Conservation (phyloP, 2,113 vertebrate species). For the Archilochus colubris region DNA sequence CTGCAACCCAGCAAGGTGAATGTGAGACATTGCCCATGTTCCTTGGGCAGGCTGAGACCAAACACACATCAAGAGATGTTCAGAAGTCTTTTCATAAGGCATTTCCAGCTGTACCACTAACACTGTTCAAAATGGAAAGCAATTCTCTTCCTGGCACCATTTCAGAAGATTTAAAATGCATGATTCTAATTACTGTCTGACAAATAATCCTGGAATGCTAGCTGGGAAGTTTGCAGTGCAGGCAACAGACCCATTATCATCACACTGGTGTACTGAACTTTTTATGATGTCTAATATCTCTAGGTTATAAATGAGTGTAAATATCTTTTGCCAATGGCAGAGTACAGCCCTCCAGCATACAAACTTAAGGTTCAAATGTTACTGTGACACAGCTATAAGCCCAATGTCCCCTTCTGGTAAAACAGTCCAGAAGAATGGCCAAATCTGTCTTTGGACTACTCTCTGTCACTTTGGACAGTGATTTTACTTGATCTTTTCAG, state of each 20-base stretch:
- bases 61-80: constrained; percentile 60
- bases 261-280: constrained; percentile 63
- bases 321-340: not conserved
- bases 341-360: not conserved
- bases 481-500: not conserved
- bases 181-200: constrained; percentile 71
- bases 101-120: constrained; percentile 62
- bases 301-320: constrained; percentile 26
- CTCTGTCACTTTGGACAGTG: not conserved
- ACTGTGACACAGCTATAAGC: not conserved
- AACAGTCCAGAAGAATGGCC: not conserved
- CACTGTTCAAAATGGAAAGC: constrained; percentile 47
- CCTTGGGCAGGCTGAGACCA: constrained; percentile 50
- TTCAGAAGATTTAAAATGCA: constrained; percentile 60
- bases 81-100: constrained; percentile 73
- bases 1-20: not conserved
- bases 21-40: not conserved
- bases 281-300: constrained; percentile 57
- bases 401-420: constrained; percentile 1
- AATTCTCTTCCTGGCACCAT: constrained; percentile 70
- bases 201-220: constrained; percentile 52
- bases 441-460: not conserved
- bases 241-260: constrained; percentile 56
- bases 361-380: not conserved
- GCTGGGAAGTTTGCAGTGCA: constrained; percentile 44